Percentiles rank a stretch among this genome's conserved stretches.
These are phyloP conservation scores for Nematolebias whitei DNA, from an alignment of 2,113 vertebrate species.

Conservation along the genomic window DNA sequence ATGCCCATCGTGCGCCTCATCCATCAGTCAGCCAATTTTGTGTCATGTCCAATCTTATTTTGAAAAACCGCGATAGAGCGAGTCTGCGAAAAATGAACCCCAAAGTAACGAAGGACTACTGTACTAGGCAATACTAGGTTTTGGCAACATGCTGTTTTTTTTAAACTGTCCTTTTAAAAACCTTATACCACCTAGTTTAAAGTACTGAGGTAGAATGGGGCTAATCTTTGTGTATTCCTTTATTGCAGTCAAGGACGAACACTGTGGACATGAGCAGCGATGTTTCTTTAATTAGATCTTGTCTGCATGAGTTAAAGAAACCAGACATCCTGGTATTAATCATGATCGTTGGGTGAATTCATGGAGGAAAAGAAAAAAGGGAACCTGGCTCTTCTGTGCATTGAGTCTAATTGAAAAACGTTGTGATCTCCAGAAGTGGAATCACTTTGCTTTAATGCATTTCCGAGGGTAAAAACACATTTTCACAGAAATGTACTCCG, in stretches of 20 bases:
- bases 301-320: background rate
- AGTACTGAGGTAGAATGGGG: background rate
- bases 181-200: background rate
- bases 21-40: too few species aligned
- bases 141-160: too few species aligned
- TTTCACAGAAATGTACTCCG: background rate
- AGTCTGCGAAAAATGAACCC: too few species aligned
- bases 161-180: too few species aligned
- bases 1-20: too few species aligned
- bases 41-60: too few species aligned
- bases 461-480: background rate
- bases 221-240: background rate
- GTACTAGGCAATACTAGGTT: too few species aligned
- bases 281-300: slow-evolving; percentile 25
- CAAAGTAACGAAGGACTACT: too few species aligned
- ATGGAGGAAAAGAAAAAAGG: background rate
- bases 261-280: slow-evolving; percentile 2
- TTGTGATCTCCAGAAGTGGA: background rate
- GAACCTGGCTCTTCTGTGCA: background rate
- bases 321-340: background rate
- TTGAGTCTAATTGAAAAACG: slow-evolving; percentile 5
- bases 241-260: background rate
- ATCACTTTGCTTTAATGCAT: background rate
- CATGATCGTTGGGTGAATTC: background rate
- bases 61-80: too few species aligned